phyloP scores from a whole-genome alignment of 2,113 vertebrate genomes.

The Acrocephalus arundinaceus region DNA sequence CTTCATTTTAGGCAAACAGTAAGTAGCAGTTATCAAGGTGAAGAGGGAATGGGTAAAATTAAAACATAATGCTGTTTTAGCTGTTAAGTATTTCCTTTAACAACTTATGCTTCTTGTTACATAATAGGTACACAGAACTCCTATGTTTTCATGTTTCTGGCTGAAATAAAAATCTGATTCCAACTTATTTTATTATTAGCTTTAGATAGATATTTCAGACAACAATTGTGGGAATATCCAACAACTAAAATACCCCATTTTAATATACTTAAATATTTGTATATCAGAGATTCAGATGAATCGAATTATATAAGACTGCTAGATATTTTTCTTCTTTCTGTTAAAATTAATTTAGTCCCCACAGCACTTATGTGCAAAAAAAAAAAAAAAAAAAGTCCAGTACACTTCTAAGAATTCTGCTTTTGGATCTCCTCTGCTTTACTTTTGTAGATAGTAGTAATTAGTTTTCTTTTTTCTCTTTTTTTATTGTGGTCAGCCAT shows the following conservation, averaged over 20 bases:
- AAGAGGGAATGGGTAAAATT: neutral
- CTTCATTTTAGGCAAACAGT: neutral
- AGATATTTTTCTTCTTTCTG: neutral
- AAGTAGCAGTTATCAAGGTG: neutral
- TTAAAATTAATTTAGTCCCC: neutral
- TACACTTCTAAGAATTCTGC: neutral
- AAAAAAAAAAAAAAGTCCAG: neutral
- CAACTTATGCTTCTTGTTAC: neutral
- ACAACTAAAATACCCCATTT: neutral
- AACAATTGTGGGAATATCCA: neutral
- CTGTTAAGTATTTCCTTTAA: neutral
- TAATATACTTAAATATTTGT: neutral
- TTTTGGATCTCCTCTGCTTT: neutral
- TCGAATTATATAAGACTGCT: neutral
- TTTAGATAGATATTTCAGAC: neutral
- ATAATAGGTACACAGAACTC: neutral
- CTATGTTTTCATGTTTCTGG: neutral
- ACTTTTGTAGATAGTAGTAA: neutral
- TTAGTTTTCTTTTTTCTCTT: rapidly evolving
- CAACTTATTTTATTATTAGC: neutral
- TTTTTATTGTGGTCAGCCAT: neutral
- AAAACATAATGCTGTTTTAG: neutral
- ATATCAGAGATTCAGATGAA: neutral
- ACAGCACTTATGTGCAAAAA: neutral
- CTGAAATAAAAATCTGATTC: neutral